Evolutionary conservation across 2,888 invertebrate genomes (phyloP), one percentile per base, ranked within the genome.

Genomic region (Acanthopleura granulata): DNA sequence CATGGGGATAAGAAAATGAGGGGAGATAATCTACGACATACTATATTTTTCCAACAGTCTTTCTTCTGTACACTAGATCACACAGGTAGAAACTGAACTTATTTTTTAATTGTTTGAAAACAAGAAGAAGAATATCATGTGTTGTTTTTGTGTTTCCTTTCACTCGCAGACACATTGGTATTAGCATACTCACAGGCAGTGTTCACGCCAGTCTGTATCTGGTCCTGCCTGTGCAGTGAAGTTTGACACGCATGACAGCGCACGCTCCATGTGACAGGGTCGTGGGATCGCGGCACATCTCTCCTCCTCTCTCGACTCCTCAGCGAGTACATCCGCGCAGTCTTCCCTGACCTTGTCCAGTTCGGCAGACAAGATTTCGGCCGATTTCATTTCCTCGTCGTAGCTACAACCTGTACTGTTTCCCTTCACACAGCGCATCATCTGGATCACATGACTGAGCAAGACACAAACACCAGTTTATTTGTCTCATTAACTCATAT

Each of bases 371-470:
- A 66, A 66, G 27, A 66, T 15, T 16, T 66, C 25, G 9, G 66
- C 66, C 1, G 66, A 22, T 27, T 25, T 25, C 66, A 66, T 66
- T 27, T 66, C 66, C 25, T 66, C 66, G 25, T 66, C 66, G 66
- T 66, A 66, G 14, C 66, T 66, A 27, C 66, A 66, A 27, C 66
- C 66, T 3, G 66, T 66, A 66, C 66, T 66, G 66, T 66, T 66
- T 25, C 66, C 66, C 29, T 66, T 22, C 16, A 66, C 66, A 66
- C 66, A 66, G 6, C 29, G 66, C 66, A 66, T 66, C 29, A 66
- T 27, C 14, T 66, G 27, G 16, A 27, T 66, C 66, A 66, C 66
- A 22, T 27, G 66, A 22, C 66, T 66, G 66, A 6, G 25, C n/a
- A 22, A 12, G 22, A 57, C n/a, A 57, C 3, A 57, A 40, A 40